Base-by-base conservation (phyloP, 2,113 vertebrate species). In the Rhodinocichla rosea region DNA sequence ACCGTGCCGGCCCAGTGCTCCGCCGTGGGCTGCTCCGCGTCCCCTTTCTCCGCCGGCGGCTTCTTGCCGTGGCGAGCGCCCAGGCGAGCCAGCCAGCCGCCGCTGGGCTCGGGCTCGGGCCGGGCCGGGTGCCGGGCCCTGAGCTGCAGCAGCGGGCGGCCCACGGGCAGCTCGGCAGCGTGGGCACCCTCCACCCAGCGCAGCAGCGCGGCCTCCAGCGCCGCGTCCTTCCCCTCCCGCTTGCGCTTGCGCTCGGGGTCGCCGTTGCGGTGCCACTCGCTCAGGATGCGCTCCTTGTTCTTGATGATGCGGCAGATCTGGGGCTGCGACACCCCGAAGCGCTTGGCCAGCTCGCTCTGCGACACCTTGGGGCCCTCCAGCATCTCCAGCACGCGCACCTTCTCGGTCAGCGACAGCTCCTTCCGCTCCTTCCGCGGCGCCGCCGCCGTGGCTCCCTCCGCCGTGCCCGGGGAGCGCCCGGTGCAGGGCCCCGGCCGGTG, bases 221-320 rank as follows among this genome's bases (percentile, higher is more conserved):
- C 64, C 6, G 9, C 21, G 2, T 89, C 89, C 73, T 79, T 92
- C 5, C 92, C 95, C 5, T 95, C 95, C 33, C 92, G 68, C 75
- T 76, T 91, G 68, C 97, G 95, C 8, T 97, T 97, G 62, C 91
- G 95, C n/a, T 95, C 79, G 1, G 95, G 92, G 75, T 96, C 69
- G 3, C 91, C 77, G 5, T 57, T 73, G 23, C 64, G 87, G 30
- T 73, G 84, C 97, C 97, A 97, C 47, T 97, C 97, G 5, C 73
- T 85, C 47, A 97, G 92, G 82, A 97, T 97, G 35, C 94, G 94
- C 89, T 97, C 97, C 42, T 53, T 94, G 92, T 97, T 97, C 92
- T 97, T 97, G 92, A 96, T 96, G 89, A 91, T 94, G 75, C 88
- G 91, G 67, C 79, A 74, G 37, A 94, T 91, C 45, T 90, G 80